Percentiles rank a stretch among this genome's conserved stretches.
Evolutionary conservation across 2,113 vertebrate genomes (phyloP).

Genomic region (Gymnorhina tibicen): DNA sequence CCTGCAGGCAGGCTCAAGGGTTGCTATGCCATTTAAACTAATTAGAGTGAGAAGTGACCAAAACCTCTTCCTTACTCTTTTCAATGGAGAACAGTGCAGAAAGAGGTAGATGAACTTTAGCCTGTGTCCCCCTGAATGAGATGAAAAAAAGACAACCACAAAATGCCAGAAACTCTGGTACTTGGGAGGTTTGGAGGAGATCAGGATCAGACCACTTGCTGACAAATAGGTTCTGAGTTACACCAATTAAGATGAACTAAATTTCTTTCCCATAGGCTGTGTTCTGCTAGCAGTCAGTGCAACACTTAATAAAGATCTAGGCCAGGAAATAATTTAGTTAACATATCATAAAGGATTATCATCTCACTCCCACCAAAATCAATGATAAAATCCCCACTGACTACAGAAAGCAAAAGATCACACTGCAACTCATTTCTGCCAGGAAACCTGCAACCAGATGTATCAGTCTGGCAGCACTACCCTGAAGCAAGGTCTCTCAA

Average conservation of each 20-base stretch:
- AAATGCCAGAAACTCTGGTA: not conserved
- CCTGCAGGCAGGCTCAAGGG: not conserved
- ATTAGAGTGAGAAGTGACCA: not conserved
- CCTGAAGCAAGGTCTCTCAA: not conserved
- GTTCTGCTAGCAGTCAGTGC: not conserved
- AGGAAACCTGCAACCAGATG: not conserved
- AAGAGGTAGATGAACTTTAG: not conserved
- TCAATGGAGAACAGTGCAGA: not conserved
- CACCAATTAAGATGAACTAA: not conserved
- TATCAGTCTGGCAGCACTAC: not conserved
- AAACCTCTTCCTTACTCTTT: not conserved
- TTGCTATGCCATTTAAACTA: not conserved
- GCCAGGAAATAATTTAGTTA: not conserved
- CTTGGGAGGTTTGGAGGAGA: not conserved
- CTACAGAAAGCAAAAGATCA: not conserved
- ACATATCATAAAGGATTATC: not conserved
- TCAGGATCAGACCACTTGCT: not conserved
- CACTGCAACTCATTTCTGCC: not conserved
- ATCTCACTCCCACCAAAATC: not conserved
- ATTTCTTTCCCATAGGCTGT: not conserved
- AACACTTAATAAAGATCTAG: not conserved
- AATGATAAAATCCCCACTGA: not conserved
- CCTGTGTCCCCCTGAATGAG: not conserved
- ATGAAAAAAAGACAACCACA: not conserved
- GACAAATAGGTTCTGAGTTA: not conserved